A percentile compares a stretch with the other conserved stretches of the same genome.
Evolutionary conservation across 2,797 vertebrate species (phyloP).

Genomic region (Malacoctenus gilli): DNA sequence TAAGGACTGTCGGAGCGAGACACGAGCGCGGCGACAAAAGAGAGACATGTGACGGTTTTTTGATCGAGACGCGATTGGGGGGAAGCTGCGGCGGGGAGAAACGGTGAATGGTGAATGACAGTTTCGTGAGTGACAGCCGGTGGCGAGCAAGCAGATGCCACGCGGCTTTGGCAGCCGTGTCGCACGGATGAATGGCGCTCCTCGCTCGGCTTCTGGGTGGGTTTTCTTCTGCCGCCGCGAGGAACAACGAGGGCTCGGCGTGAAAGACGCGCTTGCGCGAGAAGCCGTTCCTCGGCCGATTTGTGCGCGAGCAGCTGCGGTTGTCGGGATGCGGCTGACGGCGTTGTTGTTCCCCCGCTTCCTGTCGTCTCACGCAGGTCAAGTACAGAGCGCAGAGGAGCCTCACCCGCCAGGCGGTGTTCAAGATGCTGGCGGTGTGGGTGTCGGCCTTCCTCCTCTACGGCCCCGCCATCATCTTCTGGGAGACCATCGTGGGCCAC

Average conservation of each 20-base stretch:
- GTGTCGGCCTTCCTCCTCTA: conserved; percentile 93
- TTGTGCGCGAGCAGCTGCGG: conserved; percentile 41
- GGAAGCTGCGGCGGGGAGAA: too few species aligned
- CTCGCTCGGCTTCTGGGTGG: conserved; percentile 43
- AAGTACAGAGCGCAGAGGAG: conserved; percentile 94
- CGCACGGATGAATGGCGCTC: conserved; percentile 32
- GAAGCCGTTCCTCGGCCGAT: conserved; percentile 28
- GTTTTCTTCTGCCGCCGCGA: conserved; percentile 52
- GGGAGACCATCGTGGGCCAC: conserved; percentile 87
- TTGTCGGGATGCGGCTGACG: conserved; percentile 17
- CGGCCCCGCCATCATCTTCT: conserved; percentile 95
- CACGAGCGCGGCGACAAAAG: too few species aligned
- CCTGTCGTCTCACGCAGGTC: conserved; percentile 79
- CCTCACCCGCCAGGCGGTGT: conserved; percentile 87
- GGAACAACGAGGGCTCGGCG: conserved; percentile 31
- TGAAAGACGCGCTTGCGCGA: conserved; percentile 30
- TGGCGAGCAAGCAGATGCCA: too few species aligned
- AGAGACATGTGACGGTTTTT: too few species aligned
- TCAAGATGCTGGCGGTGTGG: conserved; percentile 95
- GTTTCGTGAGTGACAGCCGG: too few species aligned
- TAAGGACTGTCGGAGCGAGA: too few species aligned
- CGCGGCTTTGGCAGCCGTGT: conserved; percentile 55
- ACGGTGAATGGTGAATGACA: too few species aligned
- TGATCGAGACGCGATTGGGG: too few species aligned
- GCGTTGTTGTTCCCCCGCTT: conserved; percentile 10